phyloP scores from a whole-genome alignment of 2,888 invertebrate species.

The Sympetrum striolatum region DNA sequence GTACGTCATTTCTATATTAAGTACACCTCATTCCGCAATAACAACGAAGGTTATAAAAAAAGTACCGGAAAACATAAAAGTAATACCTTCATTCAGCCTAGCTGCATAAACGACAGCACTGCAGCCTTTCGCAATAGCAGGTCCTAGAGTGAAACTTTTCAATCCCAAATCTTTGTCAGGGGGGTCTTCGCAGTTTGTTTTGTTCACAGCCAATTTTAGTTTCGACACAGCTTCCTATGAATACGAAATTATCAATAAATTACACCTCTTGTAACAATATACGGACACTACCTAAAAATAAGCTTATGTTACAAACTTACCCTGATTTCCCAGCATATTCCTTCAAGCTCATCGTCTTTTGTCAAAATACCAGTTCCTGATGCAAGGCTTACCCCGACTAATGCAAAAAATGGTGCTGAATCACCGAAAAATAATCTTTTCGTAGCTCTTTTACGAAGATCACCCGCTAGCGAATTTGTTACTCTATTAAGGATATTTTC shows the following conservation, averaged over 20 bases:
- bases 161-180: constrained; percentile 58
- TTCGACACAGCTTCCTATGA: constrained; percentile 45
- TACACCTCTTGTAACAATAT: too few relatives aligned
- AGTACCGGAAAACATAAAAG: too few relatives aligned
- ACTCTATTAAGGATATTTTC: constrained; percentile 74
- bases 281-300: neutral
- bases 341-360: constrained; percentile 78
- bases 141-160: constrained; percentile 71
- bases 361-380: constrained; percentile 76
- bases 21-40: too few relatives aligned
- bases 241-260: neutral
- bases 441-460: constrained; percentile 69
- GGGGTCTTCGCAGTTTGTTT: constrained; percentile 17
- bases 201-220: neutral
- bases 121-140: constrained; percentile 79
- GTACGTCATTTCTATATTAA: too few relatives aligned
- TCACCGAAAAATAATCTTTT: constrained; percentile 72
- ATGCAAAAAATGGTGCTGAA: constrained; percentile 75
- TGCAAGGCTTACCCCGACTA: constrained; percentile 76
- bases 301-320: constrained; percentile 57
- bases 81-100: constrained; percentile 58
- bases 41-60: too few relatives aligned
- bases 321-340: constrained; percentile 78
- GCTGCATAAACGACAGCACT: constrained; percentile 82
- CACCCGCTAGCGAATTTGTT: constrained; percentile 70